Evolutionary conservation across 2,113 vertebrate genomes (phyloP), one percentile per base, ranked within the genome.

Genomic region (Psophia crepitans): DNA sequence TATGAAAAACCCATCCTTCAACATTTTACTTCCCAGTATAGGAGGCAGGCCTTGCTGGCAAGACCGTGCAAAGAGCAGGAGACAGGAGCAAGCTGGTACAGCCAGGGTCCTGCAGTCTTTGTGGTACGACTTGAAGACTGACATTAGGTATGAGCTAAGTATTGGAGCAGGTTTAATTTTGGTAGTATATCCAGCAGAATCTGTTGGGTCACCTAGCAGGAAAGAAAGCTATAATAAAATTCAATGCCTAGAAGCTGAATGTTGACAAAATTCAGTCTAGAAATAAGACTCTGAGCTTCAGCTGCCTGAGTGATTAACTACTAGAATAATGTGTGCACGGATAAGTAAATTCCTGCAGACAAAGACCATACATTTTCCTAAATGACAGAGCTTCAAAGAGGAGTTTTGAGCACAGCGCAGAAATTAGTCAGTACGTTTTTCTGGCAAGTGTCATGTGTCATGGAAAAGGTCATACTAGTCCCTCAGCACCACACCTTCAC

Each of bases 271-370:
- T 90, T 96, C 56, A 57, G 44, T 24, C 68, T 71, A 49, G 73
- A 93, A 96, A 78, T 57, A 79, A 87, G 88, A 43, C 27, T 43
- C 48, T 63, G 43, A 90, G 87, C 60, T 82, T 93, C 6, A 84
- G 66, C 53, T 91, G 76, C 71, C 66, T 28, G 44, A 79, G 58
- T 96, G 84, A 94, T 96, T 93, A 94, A 95, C 61, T 84, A 41
- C 56, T 64, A 68, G n/a, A 95, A 87, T 73, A 81, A 86, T 14
- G 18, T 56, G 39, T 2, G 1, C 37, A 35, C 32, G 64, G 35
- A 71, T 64, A 48, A 92, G 89, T 87, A 78, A 81, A 96, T 78
- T 89, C 80, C 80, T 87, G 30, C 48, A 87, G 58, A 88, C 61
- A 48, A 74, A 78, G 54, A 35, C 76, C 35, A 96, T 96, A 61